These are phyloP conservation scores for Ophioderma brevispina DNA, from an alignment of 35 echinoderm and acorn worm genomes.

Conservation along the genomic window DNA sequence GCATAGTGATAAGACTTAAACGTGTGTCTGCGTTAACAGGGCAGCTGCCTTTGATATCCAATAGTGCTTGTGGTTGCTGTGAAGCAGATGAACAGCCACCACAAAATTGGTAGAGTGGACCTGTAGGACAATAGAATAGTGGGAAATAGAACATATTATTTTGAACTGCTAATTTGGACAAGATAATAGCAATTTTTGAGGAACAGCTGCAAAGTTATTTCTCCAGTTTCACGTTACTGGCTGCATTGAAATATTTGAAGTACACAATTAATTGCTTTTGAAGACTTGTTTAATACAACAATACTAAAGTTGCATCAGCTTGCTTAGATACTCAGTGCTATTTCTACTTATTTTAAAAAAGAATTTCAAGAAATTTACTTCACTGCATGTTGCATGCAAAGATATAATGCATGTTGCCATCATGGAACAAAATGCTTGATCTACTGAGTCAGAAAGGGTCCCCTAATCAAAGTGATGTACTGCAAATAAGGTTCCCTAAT, in stretches of 20 bases:
- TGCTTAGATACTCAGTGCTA: too few species aligned
- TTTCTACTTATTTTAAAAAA: too few species aligned
- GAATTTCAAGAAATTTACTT: too few species aligned
- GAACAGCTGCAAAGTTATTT: background rate
- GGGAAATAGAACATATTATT: background rate
- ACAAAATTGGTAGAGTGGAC: slow-evolving; percentile 99
- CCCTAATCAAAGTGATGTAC: too few species aligned
- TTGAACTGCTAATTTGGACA: background rate
- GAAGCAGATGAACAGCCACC: slow-evolving; percentile 84
- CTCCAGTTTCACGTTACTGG: background rate
- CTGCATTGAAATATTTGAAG: background rate
- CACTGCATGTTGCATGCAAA: too few species aligned
- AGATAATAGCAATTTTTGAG: background rate
- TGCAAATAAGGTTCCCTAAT: too few species aligned
- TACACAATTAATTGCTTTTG: background rate
- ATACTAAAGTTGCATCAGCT: too few species aligned
- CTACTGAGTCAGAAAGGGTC: too few species aligned
- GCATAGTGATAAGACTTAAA: too few species aligned
- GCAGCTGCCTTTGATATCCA: slow-evolving; percentile 96
- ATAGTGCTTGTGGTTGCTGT: slow-evolving; percentile 79
- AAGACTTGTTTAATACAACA: too few species aligned
- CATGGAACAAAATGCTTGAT: too few species aligned
- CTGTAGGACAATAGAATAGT: slow-evolving; percentile 16
- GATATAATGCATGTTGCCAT: too few species aligned
- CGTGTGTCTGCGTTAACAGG: slow-evolving; percentile 81